These are phyloP conservation scores for Lypha dubia DNA, from an alignment of 2,888 invertebrate genomes.

Conservation along the genomic window DNA sequence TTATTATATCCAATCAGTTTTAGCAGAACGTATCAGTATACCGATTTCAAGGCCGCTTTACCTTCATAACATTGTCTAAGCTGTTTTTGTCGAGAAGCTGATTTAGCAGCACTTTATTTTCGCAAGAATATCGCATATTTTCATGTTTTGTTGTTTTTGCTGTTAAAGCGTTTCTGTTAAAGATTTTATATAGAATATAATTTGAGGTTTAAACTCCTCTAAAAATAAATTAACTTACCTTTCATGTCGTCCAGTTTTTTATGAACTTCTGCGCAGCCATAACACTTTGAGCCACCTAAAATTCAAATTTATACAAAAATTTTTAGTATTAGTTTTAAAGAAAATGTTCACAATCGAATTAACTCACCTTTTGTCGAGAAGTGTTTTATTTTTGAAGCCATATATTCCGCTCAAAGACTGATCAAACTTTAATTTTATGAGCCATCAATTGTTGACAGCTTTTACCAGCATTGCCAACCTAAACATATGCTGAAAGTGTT, in stretches of 20 bases:
- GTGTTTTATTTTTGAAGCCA: background rate
- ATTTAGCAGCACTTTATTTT: no score
- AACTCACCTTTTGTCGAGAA: no score
- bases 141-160: conserved; percentile 1
- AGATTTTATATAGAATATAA: no score
- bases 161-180: background rate
- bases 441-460: conserved; percentile 38
- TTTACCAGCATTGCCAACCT: conserved; percentile 6
- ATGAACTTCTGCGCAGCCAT: background rate
- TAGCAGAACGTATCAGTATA: no score
- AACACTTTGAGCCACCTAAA: background rate
- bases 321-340: no score
- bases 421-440: conserved; percentile 31
- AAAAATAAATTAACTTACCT: background rate
- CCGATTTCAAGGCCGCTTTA: no score
- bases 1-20: no score
- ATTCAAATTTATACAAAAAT: no score
- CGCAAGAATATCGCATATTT: no score
- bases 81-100: no score
- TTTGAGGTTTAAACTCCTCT: background rate
- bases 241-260: conserved; percentile 4
- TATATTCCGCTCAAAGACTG: conserved; percentile 14
- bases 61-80: no score
- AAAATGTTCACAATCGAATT: no score
- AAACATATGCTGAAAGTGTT: conserved; percentile 4